Base-by-base conservation (phyloP, 2,888 invertebrate genomes). In the Myopa testacea region DNA sequence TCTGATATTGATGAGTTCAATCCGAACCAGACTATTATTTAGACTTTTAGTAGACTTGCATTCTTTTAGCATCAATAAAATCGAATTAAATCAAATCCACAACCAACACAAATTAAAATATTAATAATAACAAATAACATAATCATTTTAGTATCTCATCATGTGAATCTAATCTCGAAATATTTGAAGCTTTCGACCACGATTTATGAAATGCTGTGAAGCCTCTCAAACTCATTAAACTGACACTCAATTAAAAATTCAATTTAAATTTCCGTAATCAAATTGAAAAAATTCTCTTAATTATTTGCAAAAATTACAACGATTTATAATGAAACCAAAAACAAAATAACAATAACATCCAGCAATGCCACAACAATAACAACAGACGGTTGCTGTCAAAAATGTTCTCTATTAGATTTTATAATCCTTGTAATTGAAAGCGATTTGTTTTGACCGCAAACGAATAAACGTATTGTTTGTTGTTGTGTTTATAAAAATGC, bases 191-290 rank as follows among this genome's bases (percentile, higher is more conserved):
- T 2, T 55, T 55, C 6, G 5, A 14, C 34, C 34, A 34, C 62
- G 26, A 63, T 16, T 50, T 69, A 69, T 4, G 19, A 5, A 12
- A 19, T 26, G 4, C 45, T 45, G 45, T 45, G 45, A 45, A 52
- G 8, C 50, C 50, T 50, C 19, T 34, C 26, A 16, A 65, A 67
- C 67, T 63, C 37, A 71, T 63, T 63, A 38, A 72, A 58, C 38
- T 65, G 40, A 67, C 65, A 77, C 69, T 77, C 67, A 63, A 77
- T 65, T 70, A 55, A 70, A 70, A 72, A 70, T 70, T 70, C 74
- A 78, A 76, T 73, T 72, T 65, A 38, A 65, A 65, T 65, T 14
- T 34, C 8, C 19, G 26, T 26, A 62, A 62, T 65, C 16, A 16
- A 65, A 65, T 65, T 65, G 38, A 65, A 26, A 34, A 12, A 65